A percentile compares a stretch with the other conserved stretches of the same genome.
These are phyloP conservation scores for Bombus breviceps DNA, from an alignment of 1,140 invertebrate species.

Conservation along the genomic window DNA sequence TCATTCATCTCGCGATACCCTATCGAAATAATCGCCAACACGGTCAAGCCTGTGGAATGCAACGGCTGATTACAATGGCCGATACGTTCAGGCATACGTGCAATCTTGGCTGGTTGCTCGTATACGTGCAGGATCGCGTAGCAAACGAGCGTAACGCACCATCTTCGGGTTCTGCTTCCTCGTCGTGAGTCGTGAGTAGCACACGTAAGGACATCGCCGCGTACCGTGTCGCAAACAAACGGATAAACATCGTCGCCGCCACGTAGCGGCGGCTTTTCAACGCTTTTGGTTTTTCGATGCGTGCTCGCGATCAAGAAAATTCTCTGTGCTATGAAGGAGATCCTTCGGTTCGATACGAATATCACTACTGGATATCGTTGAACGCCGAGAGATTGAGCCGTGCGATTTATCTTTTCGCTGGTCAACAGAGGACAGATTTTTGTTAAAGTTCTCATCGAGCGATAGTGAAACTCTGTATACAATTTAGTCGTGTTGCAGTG, in stretches of 20 bases:
- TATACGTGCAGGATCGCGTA: slow-evolving; percentile 47
- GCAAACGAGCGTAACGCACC: slow-evolving; percentile 33
- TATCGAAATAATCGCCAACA: slow-evolving; percentile 5
- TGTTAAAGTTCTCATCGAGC: not conserved
- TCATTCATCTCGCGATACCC: not conserved
- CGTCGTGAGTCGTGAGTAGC: slow-evolving; percentile 11
- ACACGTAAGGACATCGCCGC: not conserved
- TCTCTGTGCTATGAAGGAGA: too few species aligned
- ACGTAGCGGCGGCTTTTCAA: not conserved
- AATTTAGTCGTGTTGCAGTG: too few species aligned
- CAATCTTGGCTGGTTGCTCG: not conserved
- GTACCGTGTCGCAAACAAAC: slow-evolving; percentile 8
- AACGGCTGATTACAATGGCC: slow-evolving; percentile 57
- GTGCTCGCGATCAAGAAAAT: not conserved
- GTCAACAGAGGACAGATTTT: not conserved
- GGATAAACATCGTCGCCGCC: not conserved
- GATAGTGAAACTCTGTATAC: not conserved
- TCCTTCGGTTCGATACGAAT: not conserved
- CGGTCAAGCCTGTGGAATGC: slow-evolving; percentile 35
- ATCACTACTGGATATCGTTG: not conserved
- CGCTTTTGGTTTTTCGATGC: not conserved
- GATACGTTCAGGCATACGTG: slow-evolving; percentile 46
- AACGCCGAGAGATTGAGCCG: not conserved
- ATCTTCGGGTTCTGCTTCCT: slow-evolving; percentile 45
- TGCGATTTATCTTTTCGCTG: not conserved